These are phyloP conservation scores for Pangasius djambal DNA, from an alignment of 2,797 vertebrate genomes.

Conservation along the genomic window DNA sequence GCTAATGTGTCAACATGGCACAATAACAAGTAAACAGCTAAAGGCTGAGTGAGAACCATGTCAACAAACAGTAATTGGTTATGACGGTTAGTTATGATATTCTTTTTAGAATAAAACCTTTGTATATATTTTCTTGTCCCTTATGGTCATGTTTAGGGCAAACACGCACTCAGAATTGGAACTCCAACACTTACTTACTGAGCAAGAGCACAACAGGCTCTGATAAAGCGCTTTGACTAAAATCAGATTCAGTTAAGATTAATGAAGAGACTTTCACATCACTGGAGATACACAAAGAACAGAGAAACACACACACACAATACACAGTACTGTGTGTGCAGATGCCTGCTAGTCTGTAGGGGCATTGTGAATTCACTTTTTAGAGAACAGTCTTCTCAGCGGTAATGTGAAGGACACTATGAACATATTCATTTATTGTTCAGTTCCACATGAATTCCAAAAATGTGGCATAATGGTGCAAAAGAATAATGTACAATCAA, in stretches of 20 bases:
- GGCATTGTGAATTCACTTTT: conserved; percentile 9
- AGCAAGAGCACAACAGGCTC: conserved; percentile 27
- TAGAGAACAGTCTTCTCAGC: not conserved
- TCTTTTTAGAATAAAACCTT: conserved; percentile 24
- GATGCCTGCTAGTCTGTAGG: not conserved
- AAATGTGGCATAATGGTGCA: not conserved
- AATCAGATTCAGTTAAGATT: conserved; percentile 41
- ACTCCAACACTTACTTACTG: conserved; percentile 6
- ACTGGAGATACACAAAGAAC: conserved; percentile 12
- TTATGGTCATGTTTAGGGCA: conserved; percentile 9
- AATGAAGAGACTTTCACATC: conserved; percentile 23
- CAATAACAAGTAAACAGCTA: conserved; percentile 37
- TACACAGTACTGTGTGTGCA: conserved; percentile 9
- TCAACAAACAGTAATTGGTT: conserved; percentile 25
- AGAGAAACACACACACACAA: too few species aligned
- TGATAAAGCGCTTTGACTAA: conserved; percentile 45
- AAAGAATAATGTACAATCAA: not conserved
- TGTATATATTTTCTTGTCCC: conserved; percentile 7
- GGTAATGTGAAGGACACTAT: conserved; percentile 16
- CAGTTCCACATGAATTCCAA: not conserved
- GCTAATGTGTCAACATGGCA: conserved; percentile 23
- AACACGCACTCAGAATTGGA: not conserved
- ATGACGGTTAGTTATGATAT: not conserved
- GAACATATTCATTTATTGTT: not conserved
- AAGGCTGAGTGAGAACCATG: conserved; percentile 16